phyloP scores from a whole-genome alignment of 2,113 vertebrate genomes.

The Embiotoca jacksoni region DNA sequence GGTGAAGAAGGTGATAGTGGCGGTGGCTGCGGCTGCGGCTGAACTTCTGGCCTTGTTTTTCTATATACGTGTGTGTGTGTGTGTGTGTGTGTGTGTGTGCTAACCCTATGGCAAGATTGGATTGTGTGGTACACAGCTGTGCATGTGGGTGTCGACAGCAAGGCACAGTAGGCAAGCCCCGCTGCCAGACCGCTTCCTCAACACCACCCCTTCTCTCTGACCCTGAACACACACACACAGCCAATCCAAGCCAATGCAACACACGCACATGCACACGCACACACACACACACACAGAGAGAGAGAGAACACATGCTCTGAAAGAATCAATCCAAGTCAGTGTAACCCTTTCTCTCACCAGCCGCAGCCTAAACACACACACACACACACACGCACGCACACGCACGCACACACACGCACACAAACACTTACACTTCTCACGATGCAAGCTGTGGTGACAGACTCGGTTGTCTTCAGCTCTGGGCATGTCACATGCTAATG shows the following conservation, averaged over 20 bases:
- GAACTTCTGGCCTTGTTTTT: conserved; percentile 31
- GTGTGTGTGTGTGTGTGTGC: conserved; percentile 41
- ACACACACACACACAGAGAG: conserved; percentile 24
- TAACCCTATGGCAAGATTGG: conserved; percentile 67
- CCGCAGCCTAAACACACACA: conserved; percentile 29
- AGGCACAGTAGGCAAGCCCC: conserved; percentile 67
- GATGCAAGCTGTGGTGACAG: conserved; percentile 59
- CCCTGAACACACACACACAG: conserved; percentile 28
- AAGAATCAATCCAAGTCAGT: conserved; percentile 37
- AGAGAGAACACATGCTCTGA: conserved; percentile 35
- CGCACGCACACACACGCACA: no score
- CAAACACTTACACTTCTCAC: conserved; percentile 31
- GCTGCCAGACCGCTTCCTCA: conserved; percentile 78
- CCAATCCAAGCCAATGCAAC: conserved; percentile 25
- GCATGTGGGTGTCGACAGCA: conserved; percentile 68
- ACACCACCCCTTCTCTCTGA: conserved; percentile 24
- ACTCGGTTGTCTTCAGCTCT: conserved; percentile 61
- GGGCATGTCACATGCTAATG: conserved; percentile 75
- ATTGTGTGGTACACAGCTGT: conserved; percentile 78
- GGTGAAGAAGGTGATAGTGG: conserved; percentile 16
- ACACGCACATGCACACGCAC: background rate
- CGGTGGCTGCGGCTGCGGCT: conserved; percentile 16
- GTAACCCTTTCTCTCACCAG: conserved; percentile 40
- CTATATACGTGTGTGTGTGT: conserved; percentile 19
- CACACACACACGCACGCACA: conserved; percentile 1